Evolutionary conservation across 2,888 invertebrate species (phyloP).

Genomic region (Bombylius discolor): DNA sequence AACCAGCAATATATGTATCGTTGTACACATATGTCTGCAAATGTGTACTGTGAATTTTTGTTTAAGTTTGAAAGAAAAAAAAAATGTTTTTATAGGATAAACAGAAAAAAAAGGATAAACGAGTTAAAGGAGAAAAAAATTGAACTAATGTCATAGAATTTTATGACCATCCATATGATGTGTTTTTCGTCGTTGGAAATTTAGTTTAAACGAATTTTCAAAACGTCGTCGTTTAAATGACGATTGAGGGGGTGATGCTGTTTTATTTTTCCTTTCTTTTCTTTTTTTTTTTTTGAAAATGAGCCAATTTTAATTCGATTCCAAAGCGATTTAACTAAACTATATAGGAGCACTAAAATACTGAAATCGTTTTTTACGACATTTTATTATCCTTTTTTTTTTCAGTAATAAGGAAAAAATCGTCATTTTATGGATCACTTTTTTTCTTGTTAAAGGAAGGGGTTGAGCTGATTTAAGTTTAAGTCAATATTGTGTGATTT

Average conservation of each 20-base stretch:
- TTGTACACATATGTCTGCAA: too few relatives aligned
- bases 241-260: too few relatives aligned
- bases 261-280: too few relatives aligned
- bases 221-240: too few relatives aligned
- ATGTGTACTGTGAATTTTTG: too few relatives aligned
- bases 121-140: not conserved
- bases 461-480: too few relatives aligned
- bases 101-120: not conserved
- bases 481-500: not conserved
- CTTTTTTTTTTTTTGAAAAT: slow-evolving; percentile 5
- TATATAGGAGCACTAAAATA: not conserved
- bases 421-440: not conserved
- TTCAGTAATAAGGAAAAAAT: not conserved
- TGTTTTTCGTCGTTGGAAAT: too few relatives aligned
- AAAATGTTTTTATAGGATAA: too few relatives aligned
- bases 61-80: too few relatives aligned
- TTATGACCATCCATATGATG: not conserved
- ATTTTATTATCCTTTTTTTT: not conserved
- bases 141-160: not conserved
- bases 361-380: not conserved
- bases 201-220: too few relatives aligned
- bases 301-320: slow-evolving; percentile 15
- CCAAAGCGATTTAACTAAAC: slow-evolving; percentile 9
- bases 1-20: not conserved
- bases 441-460: too few relatives aligned